A percentile compares a stretch with the other conserved stretches of the same genome.
phyloP scores from a whole-genome alignment of 2,888 invertebrate species.

The Didymodactylos carnosus region DNA sequence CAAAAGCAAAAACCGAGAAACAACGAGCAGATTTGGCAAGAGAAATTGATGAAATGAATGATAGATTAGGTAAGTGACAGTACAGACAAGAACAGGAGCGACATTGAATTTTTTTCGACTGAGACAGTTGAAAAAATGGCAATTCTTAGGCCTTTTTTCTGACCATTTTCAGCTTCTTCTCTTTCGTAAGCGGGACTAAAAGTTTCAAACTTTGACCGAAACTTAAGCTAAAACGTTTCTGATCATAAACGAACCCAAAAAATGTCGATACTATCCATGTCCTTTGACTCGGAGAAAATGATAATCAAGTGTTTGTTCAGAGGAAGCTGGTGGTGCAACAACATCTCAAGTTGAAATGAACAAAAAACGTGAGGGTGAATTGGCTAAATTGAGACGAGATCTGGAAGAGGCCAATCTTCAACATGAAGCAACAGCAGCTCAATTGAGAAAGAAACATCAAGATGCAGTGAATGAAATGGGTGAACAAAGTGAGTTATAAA shows the following conservation, averaged over 20 bases:
- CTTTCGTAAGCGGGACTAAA: no score
- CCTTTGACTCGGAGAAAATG: no score
- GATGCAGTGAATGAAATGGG: constrained; percentile 93
- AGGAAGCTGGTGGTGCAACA: constrained; percentile 97
- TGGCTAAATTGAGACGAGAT: constrained; percentile 85
- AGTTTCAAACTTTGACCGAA: no score
- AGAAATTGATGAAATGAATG: constrained; percentile 15
- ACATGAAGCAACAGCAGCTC: constrained; percentile 84
- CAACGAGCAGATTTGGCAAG: constrained; percentile 88
- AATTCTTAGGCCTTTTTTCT: no score
- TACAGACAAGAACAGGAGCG: no score
- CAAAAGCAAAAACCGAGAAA: constrained; percentile 79
- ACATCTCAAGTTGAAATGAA: constrained; percentile 79
- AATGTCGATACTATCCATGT: no score
- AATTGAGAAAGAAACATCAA: constrained; percentile 98
- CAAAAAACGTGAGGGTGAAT: constrained; percentile 98
- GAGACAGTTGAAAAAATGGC: no score
- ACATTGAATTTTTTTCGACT: no score
- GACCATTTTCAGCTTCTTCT: no score
- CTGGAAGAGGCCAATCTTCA: constrained; percentile 96
- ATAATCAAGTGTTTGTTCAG: constrained; percentile 30
- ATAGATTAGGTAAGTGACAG: no score
- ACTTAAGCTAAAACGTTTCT: no score
- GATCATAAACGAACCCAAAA: no score
- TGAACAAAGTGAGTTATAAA: not conserved